These are phyloP conservation scores for Artemisiospiza belli DNA, from an alignment of 2,113 vertebrate genomes.

Conservation along the genomic window DNA sequence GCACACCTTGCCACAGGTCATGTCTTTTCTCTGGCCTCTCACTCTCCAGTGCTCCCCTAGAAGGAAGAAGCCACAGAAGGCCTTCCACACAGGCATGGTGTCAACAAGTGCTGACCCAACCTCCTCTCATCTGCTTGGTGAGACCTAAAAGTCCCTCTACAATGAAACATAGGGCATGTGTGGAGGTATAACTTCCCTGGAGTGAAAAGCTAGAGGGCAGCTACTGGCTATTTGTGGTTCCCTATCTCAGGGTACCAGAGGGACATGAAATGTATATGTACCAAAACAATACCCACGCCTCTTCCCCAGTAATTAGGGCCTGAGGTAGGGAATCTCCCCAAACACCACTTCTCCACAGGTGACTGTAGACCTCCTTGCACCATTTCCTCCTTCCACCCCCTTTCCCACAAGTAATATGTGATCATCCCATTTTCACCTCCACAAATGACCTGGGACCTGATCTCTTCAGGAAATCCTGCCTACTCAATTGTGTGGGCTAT, in stretches of 20 bases:
- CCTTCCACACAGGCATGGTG: not conserved
- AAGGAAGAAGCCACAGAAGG: not conserved
- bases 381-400: not conserved
- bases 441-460: not conserved
- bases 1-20: not conserved
- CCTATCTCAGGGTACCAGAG: not conserved
- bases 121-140: not conserved
- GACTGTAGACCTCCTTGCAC: not conserved
- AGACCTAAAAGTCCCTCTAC: not conserved
- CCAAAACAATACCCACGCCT: not conserved
- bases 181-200: not conserved
- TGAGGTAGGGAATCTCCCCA: not conserved
- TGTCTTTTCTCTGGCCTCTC: not conserved
- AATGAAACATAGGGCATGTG: not conserved
- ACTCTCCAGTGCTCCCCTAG: not conserved
- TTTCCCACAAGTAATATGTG: not conserved
- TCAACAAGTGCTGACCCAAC: not conserved
- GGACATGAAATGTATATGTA: fast-evolving
- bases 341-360: not conserved
- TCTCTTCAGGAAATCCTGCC: constrained; percentile 3
- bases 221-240: not conserved
- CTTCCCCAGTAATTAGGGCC: not conserved
- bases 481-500: not conserved
- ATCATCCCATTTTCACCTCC: not conserved
- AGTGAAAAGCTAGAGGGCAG: not conserved